Evolutionary conservation across 2,888 invertebrate species (phyloP).

Genomic region (Rhagonycha lutea): DNA sequence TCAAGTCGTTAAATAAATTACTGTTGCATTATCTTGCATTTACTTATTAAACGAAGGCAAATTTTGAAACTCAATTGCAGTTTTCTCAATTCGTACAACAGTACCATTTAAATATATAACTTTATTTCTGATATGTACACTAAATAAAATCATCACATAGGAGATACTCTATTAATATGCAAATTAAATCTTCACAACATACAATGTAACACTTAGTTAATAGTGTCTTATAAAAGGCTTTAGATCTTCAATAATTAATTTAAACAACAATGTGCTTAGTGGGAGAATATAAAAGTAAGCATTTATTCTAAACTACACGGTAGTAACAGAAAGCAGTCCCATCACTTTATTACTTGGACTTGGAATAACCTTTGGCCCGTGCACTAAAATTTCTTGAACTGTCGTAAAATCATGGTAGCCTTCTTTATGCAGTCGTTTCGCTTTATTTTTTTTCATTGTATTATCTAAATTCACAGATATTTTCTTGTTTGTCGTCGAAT

Average conservation of each 20-base stretch:
- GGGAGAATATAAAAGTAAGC: constrained; percentile 16
- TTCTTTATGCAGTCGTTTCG: constrained; percentile 53
- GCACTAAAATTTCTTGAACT: constrained; percentile 63
- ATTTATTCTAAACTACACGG: constrained; percentile 52
- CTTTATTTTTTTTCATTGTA: constrained; percentile 56
- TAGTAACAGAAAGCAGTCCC: constrained; percentile 62
- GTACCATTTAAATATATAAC: constrained; percentile 25
- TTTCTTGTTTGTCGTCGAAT: constrained; percentile 50
- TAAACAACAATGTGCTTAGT: constrained; percentile 27
- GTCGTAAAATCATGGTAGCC: constrained; percentile 59
- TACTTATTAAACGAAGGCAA: not conserved
- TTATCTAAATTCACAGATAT: constrained; percentile 52
- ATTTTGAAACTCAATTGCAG: not conserved
- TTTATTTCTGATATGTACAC: constrained; percentile 46
- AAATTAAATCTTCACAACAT: constrained; percentile 29
- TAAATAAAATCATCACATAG: constrained; percentile 47
- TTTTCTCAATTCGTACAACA: not conserved
- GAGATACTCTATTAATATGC: constrained; percentile 40
- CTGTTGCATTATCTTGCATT: not conserved
- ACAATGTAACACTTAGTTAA: constrained; percentile 21
- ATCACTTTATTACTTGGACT: constrained; percentile 59
- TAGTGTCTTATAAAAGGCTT: constrained; percentile 22
- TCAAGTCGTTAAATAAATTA: not conserved
- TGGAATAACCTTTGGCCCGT: constrained; percentile 51
- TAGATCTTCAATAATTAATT: constrained; percentile 9